Conservation (phyloP, 2,797 vertebrate species). For the Simalia tracyae region DNA sequence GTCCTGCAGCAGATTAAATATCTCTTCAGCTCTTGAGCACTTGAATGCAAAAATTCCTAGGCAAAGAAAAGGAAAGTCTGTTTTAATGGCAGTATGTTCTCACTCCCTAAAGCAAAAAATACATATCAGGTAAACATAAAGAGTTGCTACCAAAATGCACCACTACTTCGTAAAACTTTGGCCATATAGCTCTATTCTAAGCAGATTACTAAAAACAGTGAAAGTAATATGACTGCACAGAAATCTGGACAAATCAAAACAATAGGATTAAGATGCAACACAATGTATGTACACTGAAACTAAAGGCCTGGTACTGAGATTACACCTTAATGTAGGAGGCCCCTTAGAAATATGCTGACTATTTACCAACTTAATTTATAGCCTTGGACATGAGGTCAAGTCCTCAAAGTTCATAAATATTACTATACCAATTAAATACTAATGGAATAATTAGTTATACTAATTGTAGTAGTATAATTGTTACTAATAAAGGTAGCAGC, state of each 20-base stretch:
- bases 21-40: conserved; percentile 94
- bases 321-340: neutral
- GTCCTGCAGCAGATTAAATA: conserved; percentile 97
- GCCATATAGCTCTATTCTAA: neutral
- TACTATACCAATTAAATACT: neutral
- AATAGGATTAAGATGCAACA: neutral
- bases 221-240: neutral
- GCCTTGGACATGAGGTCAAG: neutral
- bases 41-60: conserved; percentile 99
- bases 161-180: neutral
- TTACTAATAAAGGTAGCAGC: neutral
- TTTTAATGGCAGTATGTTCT: rapidly evolving
- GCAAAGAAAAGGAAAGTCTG: neutral
- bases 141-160: neutral
- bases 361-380: neutral
- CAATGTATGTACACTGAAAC: neutral
- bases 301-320: neutral
- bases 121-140: neutral
- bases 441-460: neutral
- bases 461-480: neutral
- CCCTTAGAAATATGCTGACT: neutral
- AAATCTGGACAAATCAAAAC: neutral
- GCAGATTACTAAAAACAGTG: neutral
- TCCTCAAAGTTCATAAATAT: neutral
- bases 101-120: rapidly evolving